Evolutionary conservation across 2,113 vertebrate genomes (phyloP), one percentile per base, ranked within the genome.

Genomic region (Macquaria ambigua): DNA sequence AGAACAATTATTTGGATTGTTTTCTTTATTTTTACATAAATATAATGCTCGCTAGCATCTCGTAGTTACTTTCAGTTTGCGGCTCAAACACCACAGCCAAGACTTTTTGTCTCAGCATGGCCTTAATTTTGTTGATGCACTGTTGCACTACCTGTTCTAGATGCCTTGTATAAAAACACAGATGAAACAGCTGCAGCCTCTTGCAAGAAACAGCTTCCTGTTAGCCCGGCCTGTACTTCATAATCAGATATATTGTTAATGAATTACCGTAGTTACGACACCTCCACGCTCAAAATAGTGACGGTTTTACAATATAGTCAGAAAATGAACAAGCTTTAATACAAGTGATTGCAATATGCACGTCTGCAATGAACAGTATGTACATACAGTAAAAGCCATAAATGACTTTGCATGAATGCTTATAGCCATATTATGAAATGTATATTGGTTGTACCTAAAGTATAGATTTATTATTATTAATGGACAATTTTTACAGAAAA

Each of bases 371-470:
- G 37, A 89, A 71, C 74, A 80, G 37, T 81, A 59, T 87, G 48
- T 66, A 79, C 34, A 67, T 64, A 70, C 28, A 79, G 39, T 83
- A 78, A 87, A 93, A 92, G 93, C 89, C 92, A 92, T 93, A 80
- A 63, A 81, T 81, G 39, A 87, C 77, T 80, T 80, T 85, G 74
- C 87, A 91, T 90, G 83, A 90, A 89, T 89, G 79, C 74, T 74
- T 68, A 74, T 59, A 90, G 85, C 87, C 82, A 91, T 93, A 77
- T 66, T 74, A 78, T 72, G 53, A 34, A 72, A 50, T 81, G 64
- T 77, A 84, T 72, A 90, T 77, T 87, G 62, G 63, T 85, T 81
- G 74, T 88, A 90, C 81, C 71, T 91, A 63, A 77, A 70, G 28
- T 76, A 50, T 82, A 81, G 52, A 81, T 79, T 77, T 87, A 20